Conservation (phyloP, 2,888 invertebrate species). For the Criorhina ranunculi region DNA sequence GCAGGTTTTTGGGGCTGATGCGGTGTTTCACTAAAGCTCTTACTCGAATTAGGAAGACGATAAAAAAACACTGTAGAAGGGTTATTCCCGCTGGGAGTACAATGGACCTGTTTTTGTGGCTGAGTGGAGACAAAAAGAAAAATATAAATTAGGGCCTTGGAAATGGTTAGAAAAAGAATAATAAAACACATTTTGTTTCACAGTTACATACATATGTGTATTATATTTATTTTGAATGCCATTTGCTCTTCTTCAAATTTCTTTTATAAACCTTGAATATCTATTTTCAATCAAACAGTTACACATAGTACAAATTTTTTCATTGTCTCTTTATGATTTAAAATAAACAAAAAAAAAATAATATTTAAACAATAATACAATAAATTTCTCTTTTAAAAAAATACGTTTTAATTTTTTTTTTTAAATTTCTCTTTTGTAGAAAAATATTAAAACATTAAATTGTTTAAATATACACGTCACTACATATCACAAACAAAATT, state of each 20-base stretch:
- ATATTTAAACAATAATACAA: neutral
- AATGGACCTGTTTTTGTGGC: no score
- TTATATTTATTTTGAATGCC: slow-evolving; percentile 59
- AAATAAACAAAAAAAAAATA: slow-evolving; percentile 13
- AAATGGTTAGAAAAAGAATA: neutral
- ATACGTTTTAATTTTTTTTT: slow-evolving; percentile 8
- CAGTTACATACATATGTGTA: slow-evolving; percentile 16
- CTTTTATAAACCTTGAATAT: slow-evolving; percentile 27
- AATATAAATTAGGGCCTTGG: no score
- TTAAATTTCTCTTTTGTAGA: slow-evolving; percentile 36
- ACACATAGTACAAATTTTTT: slow-evolving; percentile 26
- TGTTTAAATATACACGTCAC: slow-evolving; percentile 37
- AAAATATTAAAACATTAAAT: slow-evolving; percentile 63
- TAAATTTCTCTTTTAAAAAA: slow-evolving; percentile 1
- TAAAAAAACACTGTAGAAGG: no score
- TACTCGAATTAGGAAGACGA: no score
- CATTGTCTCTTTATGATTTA: neutral
- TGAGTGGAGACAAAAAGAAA: no score
- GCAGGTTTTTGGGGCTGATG: no score
- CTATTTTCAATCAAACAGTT: slow-evolving; percentile 38
- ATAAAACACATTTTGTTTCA: slow-evolving; percentile 1
- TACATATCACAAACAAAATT: slow-evolving; percentile 66
- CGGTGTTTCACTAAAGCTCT: no score
- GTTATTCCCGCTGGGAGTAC: no score
- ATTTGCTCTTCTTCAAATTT: slow-evolving; percentile 25